phyloP scores from a whole-genome alignment of 1,140 invertebrate species.

The Drosophila kepulauana region DNA sequence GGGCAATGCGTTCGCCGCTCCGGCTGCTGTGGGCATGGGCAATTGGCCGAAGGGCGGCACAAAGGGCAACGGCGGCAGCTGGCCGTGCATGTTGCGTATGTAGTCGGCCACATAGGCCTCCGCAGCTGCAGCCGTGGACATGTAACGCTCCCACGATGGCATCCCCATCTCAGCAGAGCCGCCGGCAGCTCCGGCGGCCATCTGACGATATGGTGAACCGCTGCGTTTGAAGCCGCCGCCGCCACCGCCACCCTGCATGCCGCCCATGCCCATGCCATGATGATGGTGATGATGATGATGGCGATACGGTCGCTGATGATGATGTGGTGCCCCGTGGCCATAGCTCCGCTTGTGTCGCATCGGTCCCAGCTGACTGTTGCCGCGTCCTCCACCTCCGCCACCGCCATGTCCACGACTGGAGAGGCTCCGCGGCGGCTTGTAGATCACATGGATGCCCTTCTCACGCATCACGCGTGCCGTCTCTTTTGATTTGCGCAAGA shows the following conservation, averaged over 20 bases:
- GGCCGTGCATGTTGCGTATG: constrained; percentile 93
- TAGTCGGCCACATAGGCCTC: constrained; percentile 92
- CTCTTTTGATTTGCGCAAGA: constrained; percentile 95
- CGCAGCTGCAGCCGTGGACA: constrained; percentile 88
- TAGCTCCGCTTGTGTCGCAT: constrained; percentile 71
- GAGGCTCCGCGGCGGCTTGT: constrained; percentile 85
- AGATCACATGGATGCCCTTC: constrained; percentile 86
- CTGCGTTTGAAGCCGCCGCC: constrained; percentile 86
- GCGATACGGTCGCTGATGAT: constrained; percentile 77
- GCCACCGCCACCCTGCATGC: constrained; percentile 39
- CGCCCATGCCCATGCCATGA: constrained; percentile 55
- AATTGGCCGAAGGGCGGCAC: constrained; percentile 88
- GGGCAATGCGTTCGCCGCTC: constrained; percentile 89
- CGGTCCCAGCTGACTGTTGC: constrained; percentile 82
- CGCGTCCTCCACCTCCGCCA: constrained; percentile 56
- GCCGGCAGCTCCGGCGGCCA: constrained; percentile 83
- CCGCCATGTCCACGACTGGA: constrained; percentile 85
- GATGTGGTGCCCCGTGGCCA: constrained; percentile 77
- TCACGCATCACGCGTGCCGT: constrained; percentile 87
- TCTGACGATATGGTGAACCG: constrained; percentile 86
- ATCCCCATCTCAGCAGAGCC: constrained; percentile 85
- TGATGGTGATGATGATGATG: constrained; percentile 67
- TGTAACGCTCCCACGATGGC: constrained; percentile 85
- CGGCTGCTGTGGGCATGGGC: constrained; percentile 84
- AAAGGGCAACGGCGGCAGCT: constrained; percentile 90